A percentile compares a stretch with the other conserved stretches of the same genome.
These are phyloP conservation scores for Carettochelys insculpta DNA, from an alignment of 2,113 vertebrate species.

Conservation along the genomic window DNA sequence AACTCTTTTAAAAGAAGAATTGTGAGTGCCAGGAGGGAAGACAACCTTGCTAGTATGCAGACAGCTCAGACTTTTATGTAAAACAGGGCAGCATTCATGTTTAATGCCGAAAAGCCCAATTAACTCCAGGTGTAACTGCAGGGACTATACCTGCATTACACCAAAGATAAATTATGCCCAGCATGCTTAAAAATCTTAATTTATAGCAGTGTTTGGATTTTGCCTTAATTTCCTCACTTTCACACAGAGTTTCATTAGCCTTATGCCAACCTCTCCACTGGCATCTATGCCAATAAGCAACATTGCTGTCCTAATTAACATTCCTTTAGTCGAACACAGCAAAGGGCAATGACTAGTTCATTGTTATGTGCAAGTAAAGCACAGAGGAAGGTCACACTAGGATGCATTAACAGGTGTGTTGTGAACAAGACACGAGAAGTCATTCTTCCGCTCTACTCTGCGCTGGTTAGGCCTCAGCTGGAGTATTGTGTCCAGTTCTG, in stretches of 20 bases:
- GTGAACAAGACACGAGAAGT: too few species aligned
- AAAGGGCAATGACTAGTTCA: neutral
- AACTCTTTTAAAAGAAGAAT: constrained; percentile 36
- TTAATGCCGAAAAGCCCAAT: constrained; percentile 4
- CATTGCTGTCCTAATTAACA: rapidly evolving
- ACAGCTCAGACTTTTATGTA: constrained; percentile 58
- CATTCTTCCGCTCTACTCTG: too few species aligned
- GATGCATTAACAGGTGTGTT: too few species aligned
- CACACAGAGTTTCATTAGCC: neutral
- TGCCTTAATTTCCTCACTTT: neutral
- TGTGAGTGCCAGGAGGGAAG: constrained; percentile 41
- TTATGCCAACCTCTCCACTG: neutral
- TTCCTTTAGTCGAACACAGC: neutral
- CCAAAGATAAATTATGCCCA: neutral
- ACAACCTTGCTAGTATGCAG: constrained; percentile 50
- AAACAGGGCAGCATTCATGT: constrained; percentile 28
- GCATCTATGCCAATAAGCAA: neutral
- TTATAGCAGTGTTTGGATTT: neutral
- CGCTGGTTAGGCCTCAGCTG: too few species aligned
- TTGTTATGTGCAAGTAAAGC: neutral
- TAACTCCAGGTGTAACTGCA: constrained; percentile 10
- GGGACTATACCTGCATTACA: constrained; percentile 24
- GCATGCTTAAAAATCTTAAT: constrained; percentile 23
- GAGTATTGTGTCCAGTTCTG: too few species aligned
- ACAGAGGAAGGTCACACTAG: neutral